Conservation (phyloP, 2,113 vertebrate species). For the Myotis yumanensis region DNA sequence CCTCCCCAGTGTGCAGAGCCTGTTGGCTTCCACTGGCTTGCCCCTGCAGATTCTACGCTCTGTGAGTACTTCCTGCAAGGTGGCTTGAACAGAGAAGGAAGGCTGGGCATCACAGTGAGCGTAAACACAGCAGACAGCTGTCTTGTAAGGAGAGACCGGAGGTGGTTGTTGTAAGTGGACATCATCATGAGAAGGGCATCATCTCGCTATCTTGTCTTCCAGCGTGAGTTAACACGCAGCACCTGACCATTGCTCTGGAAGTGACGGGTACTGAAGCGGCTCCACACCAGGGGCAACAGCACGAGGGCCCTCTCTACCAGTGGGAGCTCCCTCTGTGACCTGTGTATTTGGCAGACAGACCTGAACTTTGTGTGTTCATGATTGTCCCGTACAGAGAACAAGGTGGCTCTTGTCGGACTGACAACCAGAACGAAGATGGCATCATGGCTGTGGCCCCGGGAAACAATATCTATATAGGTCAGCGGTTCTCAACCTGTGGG, state of each 20-base stretch:
- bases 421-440: neutral
- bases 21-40: neutral
- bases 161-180: neutral
- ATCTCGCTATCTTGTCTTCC: neutral
- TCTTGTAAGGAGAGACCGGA: neutral
- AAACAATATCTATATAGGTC: neutral
- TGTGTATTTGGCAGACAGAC: neutral
- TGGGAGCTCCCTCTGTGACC: neutral
- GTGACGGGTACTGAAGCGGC: no score
- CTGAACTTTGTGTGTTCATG: fast-evolving
- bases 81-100: neutral
- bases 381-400: neutral
- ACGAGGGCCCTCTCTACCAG: neutral
- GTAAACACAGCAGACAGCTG: neutral
- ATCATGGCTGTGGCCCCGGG: neutral
- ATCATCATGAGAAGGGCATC: fast-evolving
- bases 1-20: neutral
- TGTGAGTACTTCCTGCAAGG: neutral
- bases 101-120: neutral
- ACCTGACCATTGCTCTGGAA: neutral
- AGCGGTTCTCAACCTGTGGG: no score
- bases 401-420: neutral
- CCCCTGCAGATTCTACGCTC: neutral
- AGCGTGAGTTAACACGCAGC: fast-evolving
- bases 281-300: neutral